Percentiles rank a stretch among this genome's conserved stretches.
These are phyloP conservation scores for Hydropsyche tenuis DNA, from an alignment of 1,140 invertebrate genomes.

Conservation along the genomic window DNA sequence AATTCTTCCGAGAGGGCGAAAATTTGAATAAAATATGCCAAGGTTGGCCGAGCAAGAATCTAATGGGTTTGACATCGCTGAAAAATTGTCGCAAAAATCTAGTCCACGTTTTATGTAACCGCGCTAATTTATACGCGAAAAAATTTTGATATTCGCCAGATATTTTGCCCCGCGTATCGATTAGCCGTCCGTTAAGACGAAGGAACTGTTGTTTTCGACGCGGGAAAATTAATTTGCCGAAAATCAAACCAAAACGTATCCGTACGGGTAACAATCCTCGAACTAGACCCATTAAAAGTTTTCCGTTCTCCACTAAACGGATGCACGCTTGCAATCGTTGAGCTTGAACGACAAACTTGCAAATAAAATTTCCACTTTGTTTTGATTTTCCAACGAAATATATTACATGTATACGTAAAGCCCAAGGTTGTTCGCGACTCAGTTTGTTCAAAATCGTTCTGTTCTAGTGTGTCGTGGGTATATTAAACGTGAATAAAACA, in stretches of 20 bases:
- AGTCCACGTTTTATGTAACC: neutral
- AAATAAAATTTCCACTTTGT: neutral
- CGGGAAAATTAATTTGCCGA: too few species aligned
- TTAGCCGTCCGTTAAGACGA: too few species aligned
- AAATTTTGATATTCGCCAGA: neutral
- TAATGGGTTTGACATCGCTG: slow-evolving; percentile 22
- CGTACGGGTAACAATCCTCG: neutral
- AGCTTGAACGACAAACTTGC: neutral
- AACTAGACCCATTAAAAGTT: slow-evolving; percentile 11
- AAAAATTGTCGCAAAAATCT: slow-evolving; percentile 11
- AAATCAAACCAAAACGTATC: neutral
- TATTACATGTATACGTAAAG: too few species aligned
- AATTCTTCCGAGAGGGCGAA: neutral
- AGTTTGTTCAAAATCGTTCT: too few species aligned
- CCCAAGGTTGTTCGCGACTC: too few species aligned
- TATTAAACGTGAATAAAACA: too few species aligned
- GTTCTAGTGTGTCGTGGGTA: too few species aligned
- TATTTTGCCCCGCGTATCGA: too few species aligned
- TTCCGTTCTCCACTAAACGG: neutral
- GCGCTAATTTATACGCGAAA: neutral
- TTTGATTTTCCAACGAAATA: neutral
- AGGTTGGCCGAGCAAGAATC: neutral
- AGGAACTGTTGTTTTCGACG: too few species aligned
- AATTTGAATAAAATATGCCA: slow-evolving; percentile 25
- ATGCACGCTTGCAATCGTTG: neutral